phyloP scores from a whole-genome alignment of 2,113 vertebrate genomes.

The Dipodomys spectabilis region DNA sequence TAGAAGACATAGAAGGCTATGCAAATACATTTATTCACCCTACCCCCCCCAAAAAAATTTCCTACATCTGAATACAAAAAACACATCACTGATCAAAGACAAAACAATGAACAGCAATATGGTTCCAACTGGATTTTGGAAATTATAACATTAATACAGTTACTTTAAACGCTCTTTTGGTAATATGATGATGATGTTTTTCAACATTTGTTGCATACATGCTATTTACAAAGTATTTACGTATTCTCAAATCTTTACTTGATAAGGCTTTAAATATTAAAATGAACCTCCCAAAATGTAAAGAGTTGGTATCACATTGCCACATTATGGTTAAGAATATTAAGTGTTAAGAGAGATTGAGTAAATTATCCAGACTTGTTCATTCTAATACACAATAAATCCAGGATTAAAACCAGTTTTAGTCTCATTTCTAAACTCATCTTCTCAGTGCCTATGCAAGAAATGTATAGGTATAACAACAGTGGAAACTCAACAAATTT shows the following conservation, averaged over 20 bases:
- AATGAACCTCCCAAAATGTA: not conserved
- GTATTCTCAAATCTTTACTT: not conserved
- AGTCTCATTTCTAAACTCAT: not conserved
- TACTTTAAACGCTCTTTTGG: not conserved
- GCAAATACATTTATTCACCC: not conserved
- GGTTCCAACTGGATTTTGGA: not conserved
- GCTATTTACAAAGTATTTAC: not conserved
- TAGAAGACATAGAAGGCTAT: not conserved
- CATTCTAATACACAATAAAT: not conserved
- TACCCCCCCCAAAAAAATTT: not conserved
- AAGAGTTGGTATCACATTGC: not conserved
- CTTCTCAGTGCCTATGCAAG: not conserved
- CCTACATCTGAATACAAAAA: not conserved
- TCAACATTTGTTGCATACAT: not conserved
- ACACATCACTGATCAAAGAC: not conserved
- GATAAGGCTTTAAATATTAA: not conserved
- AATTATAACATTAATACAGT: not conserved
- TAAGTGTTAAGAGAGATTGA: not conserved
- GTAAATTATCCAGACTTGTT: not conserved
- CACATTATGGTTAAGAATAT: not conserved
- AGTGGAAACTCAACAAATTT: not conserved
- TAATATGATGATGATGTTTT: not conserved
- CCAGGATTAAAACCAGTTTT: slow-evolving; percentile 1
- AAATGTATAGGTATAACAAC: not conserved
- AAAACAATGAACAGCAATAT: not conserved